phyloP scores from a whole-genome alignment of 2,797 vertebrate genomes.

The Poecilia picta region DNA sequence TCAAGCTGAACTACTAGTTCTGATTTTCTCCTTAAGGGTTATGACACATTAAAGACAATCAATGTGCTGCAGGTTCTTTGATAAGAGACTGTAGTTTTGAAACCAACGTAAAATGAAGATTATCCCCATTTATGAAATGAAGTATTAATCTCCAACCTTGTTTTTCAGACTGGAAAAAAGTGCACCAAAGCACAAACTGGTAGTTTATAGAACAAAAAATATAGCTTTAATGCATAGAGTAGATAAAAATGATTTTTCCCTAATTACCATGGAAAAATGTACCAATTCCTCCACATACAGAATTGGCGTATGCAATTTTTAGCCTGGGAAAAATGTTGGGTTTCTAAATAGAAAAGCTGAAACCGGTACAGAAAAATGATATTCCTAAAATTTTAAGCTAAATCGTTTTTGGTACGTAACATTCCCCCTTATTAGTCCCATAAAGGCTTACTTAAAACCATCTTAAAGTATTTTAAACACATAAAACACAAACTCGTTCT shows the following conservation, averaged over 20 bases:
- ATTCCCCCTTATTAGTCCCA: background rate
- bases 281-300: background rate
- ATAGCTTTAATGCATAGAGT: background rate
- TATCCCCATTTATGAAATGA: background rate
- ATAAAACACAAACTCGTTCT: background rate
- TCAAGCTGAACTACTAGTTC: background rate
- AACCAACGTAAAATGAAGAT: background rate
- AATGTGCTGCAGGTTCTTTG: background rate
- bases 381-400: background rate
- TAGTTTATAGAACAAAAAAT: background rate
- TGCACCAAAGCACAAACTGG: background rate
- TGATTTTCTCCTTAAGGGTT: background rate
- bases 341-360: background rate
- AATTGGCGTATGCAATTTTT: background rate
- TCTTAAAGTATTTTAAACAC: background rate
- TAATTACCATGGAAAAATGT: background rate
- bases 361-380: background rate
- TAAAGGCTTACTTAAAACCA: background rate
- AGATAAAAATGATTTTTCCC: background rate
- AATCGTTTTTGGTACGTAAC: background rate
- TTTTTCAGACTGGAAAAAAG: background rate
- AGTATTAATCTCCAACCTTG: background rate
- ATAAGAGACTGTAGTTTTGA: background rate
- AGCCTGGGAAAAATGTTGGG: background rate
- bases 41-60: background rate